These are phyloP conservation scores for Vicugna pacos DNA, from an alignment of 2,113 vertebrate species.

Conservation along the genomic window DNA sequence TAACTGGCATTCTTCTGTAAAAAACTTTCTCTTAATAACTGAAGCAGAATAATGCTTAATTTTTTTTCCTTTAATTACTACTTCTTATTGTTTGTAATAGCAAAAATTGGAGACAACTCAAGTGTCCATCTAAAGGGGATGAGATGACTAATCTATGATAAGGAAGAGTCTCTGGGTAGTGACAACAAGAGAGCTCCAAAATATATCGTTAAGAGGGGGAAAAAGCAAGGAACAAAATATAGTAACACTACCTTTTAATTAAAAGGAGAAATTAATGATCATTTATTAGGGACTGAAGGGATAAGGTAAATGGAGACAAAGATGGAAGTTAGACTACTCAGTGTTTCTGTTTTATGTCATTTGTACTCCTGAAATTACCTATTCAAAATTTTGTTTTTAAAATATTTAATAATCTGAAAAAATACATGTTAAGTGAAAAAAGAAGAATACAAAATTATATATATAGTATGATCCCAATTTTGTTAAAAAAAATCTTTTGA, in stretches of 20 bases:
- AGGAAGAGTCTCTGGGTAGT: constrained; percentile 34
- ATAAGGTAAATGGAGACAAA: not conserved
- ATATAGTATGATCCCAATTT: not conserved
- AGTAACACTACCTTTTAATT: not conserved
- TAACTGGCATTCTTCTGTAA: constrained; percentile 31
- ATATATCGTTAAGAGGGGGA: not conserved
- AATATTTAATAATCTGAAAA: constrained; percentile 4
- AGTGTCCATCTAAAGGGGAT: not conserved
- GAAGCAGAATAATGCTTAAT: not conserved
- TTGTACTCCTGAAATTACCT: constrained; percentile 40
- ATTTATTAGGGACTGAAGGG: not conserved
- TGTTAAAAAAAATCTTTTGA: not conserved
- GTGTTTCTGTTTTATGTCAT: not conserved
- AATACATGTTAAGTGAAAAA: constrained; percentile 30
- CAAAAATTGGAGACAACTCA: not conserved
- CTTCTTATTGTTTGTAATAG: not conserved
- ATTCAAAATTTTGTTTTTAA: constrained; percentile 14
- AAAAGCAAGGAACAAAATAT: not conserved
- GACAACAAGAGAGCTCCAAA: not conserved
- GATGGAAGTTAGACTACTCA: not conserved
- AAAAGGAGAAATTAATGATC: not conserved
- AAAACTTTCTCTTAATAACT: constrained; percentile 41
- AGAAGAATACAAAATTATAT: constrained; percentile 11
- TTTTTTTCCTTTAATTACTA: constrained; percentile 25
- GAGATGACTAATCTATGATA: not conserved